Conservation (phyloP, 2,888 invertebrate genomes). For the Machimus atricapillus region DNA sequence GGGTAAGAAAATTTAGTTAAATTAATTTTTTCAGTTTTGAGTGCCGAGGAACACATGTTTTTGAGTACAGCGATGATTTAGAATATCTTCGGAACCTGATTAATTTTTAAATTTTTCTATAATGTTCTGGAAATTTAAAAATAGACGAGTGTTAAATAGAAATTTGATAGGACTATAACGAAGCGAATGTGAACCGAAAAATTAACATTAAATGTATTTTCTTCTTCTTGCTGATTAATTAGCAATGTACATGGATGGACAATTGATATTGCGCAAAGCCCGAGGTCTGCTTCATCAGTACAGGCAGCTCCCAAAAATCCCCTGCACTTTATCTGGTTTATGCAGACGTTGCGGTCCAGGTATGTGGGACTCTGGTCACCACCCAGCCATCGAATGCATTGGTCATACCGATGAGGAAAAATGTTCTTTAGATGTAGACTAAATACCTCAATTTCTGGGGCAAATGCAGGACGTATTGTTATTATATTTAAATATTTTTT, state of each 20-base stretch:
- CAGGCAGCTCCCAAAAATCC: slow-evolving; percentile 83
- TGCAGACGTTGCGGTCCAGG: slow-evolving; percentile 91
- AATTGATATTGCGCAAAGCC: slow-evolving; percentile 87
- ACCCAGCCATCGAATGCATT: slow-evolving; percentile 84
- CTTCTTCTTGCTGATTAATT: background rate
- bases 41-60: background rate
- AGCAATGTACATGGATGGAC: slow-evolving; percentile 98
- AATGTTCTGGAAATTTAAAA: too few relatives aligned
- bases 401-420: slow-evolving; percentile 71
- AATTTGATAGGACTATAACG: too few relatives aligned
- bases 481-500: background rate
- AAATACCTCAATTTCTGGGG: slow-evolving; percentile 44
- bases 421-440: slow-evolving; percentile 63
- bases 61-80: too few relatives aligned
- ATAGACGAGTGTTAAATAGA: too few relatives aligned
- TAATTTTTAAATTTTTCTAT: too few relatives aligned
- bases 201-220: background rate
- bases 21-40: background rate
- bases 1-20: slow-evolving; percentile 61
- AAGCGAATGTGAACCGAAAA: background rate
- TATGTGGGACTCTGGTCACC: slow-evolving; percentile 93
- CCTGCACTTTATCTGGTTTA: slow-evolving; percentile 86
- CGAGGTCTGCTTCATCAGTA: slow-evolving; percentile 91
- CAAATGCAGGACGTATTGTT: background rate
- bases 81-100: too few relatives aligned